Evolutionary conservation across 1,140 invertebrate genomes (phyloP), one percentile per base, ranked within the genome.

Genomic region (Coptotermes formosanus): DNA sequence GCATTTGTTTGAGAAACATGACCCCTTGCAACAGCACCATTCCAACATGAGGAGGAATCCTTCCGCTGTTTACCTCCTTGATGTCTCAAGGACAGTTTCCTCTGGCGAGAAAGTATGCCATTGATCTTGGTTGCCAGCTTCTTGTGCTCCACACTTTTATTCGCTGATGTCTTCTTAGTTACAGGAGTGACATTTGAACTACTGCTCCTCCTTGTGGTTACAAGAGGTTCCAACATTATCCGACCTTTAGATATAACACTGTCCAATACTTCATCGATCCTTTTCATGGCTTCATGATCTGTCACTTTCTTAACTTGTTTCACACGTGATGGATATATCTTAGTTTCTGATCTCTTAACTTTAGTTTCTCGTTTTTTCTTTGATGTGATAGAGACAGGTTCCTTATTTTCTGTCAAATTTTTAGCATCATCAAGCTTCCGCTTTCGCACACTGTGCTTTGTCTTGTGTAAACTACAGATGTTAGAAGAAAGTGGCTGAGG

Each of bases 121-220:
- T 75, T 75, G 64, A 75, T 75, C 64, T 88, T 86, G 83, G 48
- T 89, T 55, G 91, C 89, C 59, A 91, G 90, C 8, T 86, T n/a
- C 87, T 91, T 91, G 45, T 87, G 86, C 6, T 86, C 85, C 32
- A 86, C 85, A 82, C 90, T 90, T 45, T 88, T 87, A 44, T 87
- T 90, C 0, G 64, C 86, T 0, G 84, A 21, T 3, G 82, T 43
- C 85, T 91, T 91, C 82, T 91, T 92, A 48, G 85, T 82, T 48
- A 75, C 25, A 14, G 64, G 64, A 75, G 64, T 16, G 3, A 75
- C 64, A 75, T 75, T 75, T 30, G 64, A 75, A 30, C 64, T 75
- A 75, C 2, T 75, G 25, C n/a, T 75, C 64, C 64, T 75, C n/a
- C n/a, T 75, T 30, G 64, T n/a, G 52, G 52, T 55, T 21, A 21